Conservation (phyloP, 2,797 vertebrate genomes). For the Eremophila alpestris region DNA sequence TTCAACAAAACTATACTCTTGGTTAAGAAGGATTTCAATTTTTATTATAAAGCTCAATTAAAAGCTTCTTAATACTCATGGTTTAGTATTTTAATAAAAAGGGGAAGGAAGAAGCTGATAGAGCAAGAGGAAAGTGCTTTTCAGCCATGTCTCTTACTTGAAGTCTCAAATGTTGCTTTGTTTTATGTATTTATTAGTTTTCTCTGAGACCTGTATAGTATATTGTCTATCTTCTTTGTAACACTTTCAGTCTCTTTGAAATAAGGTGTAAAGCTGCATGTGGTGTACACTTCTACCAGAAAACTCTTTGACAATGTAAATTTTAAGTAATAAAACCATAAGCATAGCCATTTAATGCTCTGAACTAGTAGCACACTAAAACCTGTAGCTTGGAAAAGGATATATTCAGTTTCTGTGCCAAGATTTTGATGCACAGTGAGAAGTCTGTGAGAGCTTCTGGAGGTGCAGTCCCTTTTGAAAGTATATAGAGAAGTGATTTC, state of each 20-base stretch:
- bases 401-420: neutral
- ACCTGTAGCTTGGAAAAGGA: neutral
- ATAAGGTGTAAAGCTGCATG: neutral
- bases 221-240: neutral
- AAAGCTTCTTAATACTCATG: constrained; percentile 64
- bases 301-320: neutral
- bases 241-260: neutral
- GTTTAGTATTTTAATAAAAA: constrained; percentile 73
- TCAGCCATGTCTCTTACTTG: constrained; percentile 19
- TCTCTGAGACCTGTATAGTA: neutral
- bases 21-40: constrained; percentile 65
- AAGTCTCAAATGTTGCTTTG: constrained; percentile 34
- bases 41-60: constrained; percentile 73
- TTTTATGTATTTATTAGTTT: constrained; percentile 14
- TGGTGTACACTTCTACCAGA: neutral
- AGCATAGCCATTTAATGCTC: neutral
- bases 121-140: constrained; percentile 22
- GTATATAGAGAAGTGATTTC: neutral
- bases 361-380: neutral
- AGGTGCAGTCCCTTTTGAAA: neutral
- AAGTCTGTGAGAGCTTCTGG: neutral
- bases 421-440: neutral
- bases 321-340: neutral
- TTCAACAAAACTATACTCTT: constrained; percentile 32
- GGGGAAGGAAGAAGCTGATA: constrained; percentile 8